Conservation (phyloP, 2,888 invertebrate genomes). For the Agrotis puta region DNA sequence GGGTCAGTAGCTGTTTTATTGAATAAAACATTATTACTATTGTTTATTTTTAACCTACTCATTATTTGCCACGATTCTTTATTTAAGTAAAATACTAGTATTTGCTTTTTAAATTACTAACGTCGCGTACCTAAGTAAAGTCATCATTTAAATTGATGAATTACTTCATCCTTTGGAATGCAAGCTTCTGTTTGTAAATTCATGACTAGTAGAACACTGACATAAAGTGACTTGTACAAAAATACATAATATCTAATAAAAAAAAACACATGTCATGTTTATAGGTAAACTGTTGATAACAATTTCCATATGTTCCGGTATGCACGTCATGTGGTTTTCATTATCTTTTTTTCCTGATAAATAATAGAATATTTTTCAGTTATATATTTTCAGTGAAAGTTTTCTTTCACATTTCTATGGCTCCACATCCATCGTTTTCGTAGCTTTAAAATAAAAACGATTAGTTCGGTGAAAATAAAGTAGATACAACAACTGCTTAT, state of each 20-base stretch:
- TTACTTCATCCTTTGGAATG: not conserved
- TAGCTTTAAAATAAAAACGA: too few relatives aligned
- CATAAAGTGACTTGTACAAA: slow-evolving; percentile 15
- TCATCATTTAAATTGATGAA: slow-evolving; percentile 4
- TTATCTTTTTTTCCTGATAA: slow-evolving; percentile 22
- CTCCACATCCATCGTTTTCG: not conserved
- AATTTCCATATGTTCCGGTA: slow-evolving; percentile 31
- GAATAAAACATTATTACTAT: not conserved
- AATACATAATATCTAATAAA: not conserved
- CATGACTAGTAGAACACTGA: slow-evolving; percentile 8
- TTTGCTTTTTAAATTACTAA: not conserved
- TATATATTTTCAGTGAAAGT: not conserved
- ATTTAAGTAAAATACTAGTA: not conserved
- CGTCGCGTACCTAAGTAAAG: not conserved
- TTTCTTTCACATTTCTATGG: too few relatives aligned
- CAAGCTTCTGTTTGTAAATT: not conserved
- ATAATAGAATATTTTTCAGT: not conserved
- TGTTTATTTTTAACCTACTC: not conserved
- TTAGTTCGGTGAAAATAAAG: too few relatives aligned
- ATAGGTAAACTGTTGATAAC: slow-evolving; percentile 22
- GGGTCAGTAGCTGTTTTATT: not conserved
- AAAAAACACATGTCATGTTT: slow-evolving; percentile 21
- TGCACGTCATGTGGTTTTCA: slow-evolving; percentile 34
- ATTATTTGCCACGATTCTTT: slow-evolving; percentile 1
- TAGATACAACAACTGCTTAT: too few relatives aligned